phyloP scores from a whole-genome alignment of 1,140 invertebrate species.

The Rhopalosiphum padi region DNA sequence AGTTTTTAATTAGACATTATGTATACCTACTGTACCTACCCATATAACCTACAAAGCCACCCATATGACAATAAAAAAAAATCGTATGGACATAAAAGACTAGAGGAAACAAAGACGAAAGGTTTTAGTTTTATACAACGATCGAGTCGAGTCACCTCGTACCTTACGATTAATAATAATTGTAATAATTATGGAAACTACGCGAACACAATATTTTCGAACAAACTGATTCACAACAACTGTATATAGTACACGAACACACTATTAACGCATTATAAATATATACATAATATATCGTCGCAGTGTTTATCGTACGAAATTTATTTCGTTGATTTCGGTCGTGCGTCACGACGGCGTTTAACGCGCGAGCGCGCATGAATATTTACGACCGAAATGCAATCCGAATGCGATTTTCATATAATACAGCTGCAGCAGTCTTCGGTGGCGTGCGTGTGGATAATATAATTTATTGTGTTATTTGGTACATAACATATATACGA shows the following conservation, averaged over 20 bases:
- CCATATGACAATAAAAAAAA: background rate
- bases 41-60: background rate
- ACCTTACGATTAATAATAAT: background rate
- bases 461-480: background rate
- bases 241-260: background rate
- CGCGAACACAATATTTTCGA: background rate
- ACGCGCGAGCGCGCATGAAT: too few species aligned
- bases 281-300: background rate
- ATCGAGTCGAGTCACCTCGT: background rate
- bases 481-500: background rate
- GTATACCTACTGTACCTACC: background rate
- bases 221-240: background rate
- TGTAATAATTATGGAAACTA: background rate
- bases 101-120: background rate
- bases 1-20: slow-evolving; percentile 5
- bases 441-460: background rate
- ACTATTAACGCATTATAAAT: background rate
- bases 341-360: background rate
- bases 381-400: background rate
- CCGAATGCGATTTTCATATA: slow-evolving; percentile 1
- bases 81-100: background rate
- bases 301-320: background rate
- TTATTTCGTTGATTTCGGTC: background rate
- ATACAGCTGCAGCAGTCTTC: too few species aligned
- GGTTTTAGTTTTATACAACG: background rate